Base-by-base conservation (phyloP, 2,113 vertebrate genomes). In the Grantiella picta region DNA sequence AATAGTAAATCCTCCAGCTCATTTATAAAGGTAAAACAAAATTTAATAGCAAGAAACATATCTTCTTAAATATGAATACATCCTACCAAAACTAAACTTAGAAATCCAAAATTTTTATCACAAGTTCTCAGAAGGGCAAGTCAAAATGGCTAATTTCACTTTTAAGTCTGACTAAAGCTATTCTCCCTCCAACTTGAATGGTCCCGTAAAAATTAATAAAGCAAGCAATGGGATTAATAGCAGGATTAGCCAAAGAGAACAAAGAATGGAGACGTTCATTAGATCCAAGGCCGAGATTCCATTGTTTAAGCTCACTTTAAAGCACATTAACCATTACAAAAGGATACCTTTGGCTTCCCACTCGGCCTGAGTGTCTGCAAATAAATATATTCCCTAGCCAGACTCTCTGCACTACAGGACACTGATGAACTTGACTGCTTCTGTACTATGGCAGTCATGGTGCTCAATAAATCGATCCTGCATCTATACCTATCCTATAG, bases 281-380 rank as follows among this genome's bases (percentile, higher is more conserved):
- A 72, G 22, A 13, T 45, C 23, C 45, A 47, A 75, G 61, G 40
- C 40, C 4, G 3, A 82, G 19, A 90, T 44, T 35, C 36, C 38
- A 31, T 8, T 86, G n/a, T 60, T 92, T 36, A 88, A 93, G 13
- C 38, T 70, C 70, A 28, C 57, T 29, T 73, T 80, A 90, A 80
- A 92, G 54, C 33, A 90, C 17, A 33, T 27, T 47, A 82, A 52
- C 23, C 5, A 5, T 57, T 82, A 90, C 20, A 64, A 83, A 77
- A 60, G 36, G 40, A 10, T 3, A 72, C 36, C 5, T 87, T 82
- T 52, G 80, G 66, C 64, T 59, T 72, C n/a, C 40, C 44, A 42
- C 9, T 60, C 49, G 5, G 33, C 17, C 47, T 6, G 28, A 72
- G 17, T 27, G 17, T 25, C 33, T 50, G 63, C 19, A 80, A 72